phyloP scores from a whole-genome alignment of 2,113 vertebrate species.

The Serilophus lunatus region DNA sequence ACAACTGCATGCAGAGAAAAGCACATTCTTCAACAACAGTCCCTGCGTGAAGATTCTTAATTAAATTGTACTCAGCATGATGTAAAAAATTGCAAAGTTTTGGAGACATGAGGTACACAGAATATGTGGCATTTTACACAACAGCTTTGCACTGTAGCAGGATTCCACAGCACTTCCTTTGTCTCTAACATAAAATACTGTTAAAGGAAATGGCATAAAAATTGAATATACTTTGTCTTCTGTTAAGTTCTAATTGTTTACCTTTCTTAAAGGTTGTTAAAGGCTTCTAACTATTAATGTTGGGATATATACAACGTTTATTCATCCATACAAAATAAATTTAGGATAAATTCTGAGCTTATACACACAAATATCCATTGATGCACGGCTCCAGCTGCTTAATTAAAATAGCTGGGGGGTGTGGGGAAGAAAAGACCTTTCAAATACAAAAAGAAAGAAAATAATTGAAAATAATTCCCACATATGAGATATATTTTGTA shows the following conservation, averaged over 20 bases:
- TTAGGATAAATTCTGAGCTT: neutral
- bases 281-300: neutral
- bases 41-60: neutral
- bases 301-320: neutral
- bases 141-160: neutral
- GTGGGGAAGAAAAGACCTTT: neutral
- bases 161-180: neutral
- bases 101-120: neutral
- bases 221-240: neutral
- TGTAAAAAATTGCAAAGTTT: constrained; percentile 19
- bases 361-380: neutral
- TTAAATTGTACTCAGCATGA: constrained; percentile 23
- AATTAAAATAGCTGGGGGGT: neutral
- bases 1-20: constrained; percentile 5
- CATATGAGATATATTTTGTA: neutral
- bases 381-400: neutral
- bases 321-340: neutral
- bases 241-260: neutral
- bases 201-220: neutral
- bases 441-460: neutral
- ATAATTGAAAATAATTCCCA: neutral
- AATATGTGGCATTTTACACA: neutral
- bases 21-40: neutral
- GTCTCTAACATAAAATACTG: neutral
- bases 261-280: neutral